A percentile compares a stretch with the other conserved stretches of the same genome.
Evolutionary conservation across 2,113 vertebrate genomes (phyloP).

Genomic region (Rhea americana): DNA sequence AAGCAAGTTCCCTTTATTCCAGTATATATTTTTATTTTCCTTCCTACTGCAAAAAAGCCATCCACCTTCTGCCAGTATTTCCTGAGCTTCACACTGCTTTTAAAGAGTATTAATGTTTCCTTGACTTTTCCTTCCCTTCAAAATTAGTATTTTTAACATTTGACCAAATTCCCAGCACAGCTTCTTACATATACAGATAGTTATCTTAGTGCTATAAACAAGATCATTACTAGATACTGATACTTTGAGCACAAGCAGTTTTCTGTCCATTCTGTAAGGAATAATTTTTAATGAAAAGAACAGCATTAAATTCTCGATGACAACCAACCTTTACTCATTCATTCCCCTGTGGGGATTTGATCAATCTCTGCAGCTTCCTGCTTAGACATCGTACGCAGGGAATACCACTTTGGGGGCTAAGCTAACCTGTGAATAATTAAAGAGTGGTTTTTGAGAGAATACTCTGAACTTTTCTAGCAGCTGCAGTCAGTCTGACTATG

Average conservation of each 20-base stretch:
- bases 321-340: background rate
- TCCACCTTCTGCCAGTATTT: background rate
- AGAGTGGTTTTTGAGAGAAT: background rate
- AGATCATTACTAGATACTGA: background rate
- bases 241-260: background rate
- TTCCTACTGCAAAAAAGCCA: background rate
- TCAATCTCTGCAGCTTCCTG: background rate
- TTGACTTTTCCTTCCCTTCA: background rate
- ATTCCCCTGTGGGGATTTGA: background rate
- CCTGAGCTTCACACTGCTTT: background rate
- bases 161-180: background rate
- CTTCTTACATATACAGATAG: background rate
- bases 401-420: background rate
- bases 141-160: background rate
- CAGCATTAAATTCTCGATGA: background rate
- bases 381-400: rapidly evolving
- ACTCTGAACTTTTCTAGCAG: background rate
- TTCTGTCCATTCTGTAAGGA: background rate
- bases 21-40: background rate
- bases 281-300: background rate
- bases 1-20: background rate
- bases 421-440: background rate
- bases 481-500: rapidly evolving
- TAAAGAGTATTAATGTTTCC: background rate
- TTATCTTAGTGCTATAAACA: background rate